phyloP scores from a whole-genome alignment of 2,888 invertebrate species.

The Heliconius ismenius region DNA sequence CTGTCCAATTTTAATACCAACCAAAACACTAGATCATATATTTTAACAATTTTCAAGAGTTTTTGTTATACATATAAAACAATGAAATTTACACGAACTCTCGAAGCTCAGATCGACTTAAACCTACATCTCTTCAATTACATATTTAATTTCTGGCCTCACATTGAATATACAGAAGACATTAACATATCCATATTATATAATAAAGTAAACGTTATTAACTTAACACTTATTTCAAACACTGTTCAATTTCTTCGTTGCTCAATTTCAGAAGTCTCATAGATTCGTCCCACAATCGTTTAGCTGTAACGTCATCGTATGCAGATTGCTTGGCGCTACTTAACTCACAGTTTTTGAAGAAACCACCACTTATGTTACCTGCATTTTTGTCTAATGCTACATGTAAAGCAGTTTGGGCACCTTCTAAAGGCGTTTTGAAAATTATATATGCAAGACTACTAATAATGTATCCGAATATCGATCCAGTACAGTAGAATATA shows the following conservation, averaged over 20 bases:
- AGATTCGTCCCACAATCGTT: slow-evolving; percentile 50
- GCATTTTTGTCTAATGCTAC: slow-evolving; percentile 85
- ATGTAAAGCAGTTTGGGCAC: slow-evolving; percentile 85
- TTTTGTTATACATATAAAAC: no score
- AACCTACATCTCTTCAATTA: neutral
- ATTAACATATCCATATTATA: neutral
- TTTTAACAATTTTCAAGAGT: neutral
- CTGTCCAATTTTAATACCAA: neutral
- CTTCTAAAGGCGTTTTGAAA: slow-evolving; percentile 37
- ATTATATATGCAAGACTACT: slow-evolving; percentile 64
- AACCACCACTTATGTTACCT: slow-evolving; percentile 84
- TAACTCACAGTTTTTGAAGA: slow-evolving; percentile 86
- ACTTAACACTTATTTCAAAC: slow-evolving; percentile 6
- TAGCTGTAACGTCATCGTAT: slow-evolving; percentile 70
- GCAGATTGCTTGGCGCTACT: slow-evolving; percentile 61
- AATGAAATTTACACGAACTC: no score
- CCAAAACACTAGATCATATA: neutral
- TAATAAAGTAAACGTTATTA: neutral
- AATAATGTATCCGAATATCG: slow-evolving; percentile 74
- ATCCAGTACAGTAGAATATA: slow-evolving; percentile 80
- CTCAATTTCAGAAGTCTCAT: slow-evolving; percentile 38
- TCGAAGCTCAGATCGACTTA: no score
- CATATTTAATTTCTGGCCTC: neutral
- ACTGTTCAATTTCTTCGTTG: slow-evolving; percentile 23
- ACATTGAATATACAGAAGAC: neutral